Evolutionary conservation across 1,140 invertebrate genomes (phyloP).

Genomic region (Frieseomelitta varia): DNA sequence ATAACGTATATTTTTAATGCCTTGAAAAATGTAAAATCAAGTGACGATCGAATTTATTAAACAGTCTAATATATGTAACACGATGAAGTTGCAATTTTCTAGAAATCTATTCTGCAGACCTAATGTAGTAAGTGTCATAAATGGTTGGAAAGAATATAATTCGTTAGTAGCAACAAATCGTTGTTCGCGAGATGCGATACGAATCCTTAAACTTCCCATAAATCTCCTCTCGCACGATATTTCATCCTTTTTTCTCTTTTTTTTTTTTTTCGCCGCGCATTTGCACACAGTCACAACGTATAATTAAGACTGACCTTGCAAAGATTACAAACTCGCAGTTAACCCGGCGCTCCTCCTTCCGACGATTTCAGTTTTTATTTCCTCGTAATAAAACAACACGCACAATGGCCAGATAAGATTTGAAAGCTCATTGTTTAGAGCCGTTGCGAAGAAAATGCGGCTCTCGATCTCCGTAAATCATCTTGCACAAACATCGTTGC

Average conservation of each 20-base stretch:
- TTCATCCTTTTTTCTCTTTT: background rate
- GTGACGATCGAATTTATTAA: no score
- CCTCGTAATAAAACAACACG: slow-evolving; percentile 13
- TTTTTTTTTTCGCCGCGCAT: background rate
- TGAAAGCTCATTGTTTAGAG: slow-evolving; percentile 13
- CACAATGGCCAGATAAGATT: slow-evolving; percentile 21
- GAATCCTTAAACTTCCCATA: background rate
- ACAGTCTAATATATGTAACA: no score
- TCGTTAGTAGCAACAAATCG: background rate
- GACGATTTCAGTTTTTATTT: background rate
- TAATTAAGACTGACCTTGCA: slow-evolving; percentile 28
- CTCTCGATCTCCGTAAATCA: slow-evolving; percentile 12
- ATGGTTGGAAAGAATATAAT: background rate
- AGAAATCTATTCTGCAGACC: background rate
- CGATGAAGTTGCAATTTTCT: background rate
- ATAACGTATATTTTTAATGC: no score
- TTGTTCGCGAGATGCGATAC: background rate
- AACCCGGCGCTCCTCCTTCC: background rate
- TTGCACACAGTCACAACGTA: background rate
- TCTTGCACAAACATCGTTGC: slow-evolving; percentile 27
- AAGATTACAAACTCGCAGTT: background rate
- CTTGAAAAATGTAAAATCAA: no score
- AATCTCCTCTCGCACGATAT: background rate
- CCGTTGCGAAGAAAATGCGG: background rate
- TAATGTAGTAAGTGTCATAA: background rate